Percentiles rank a stretch among this genome's conserved stretches.
These are phyloP conservation scores for Apodemia mormo DNA, from an alignment of 2,888 invertebrate genomes.

Conservation along the genomic window DNA sequence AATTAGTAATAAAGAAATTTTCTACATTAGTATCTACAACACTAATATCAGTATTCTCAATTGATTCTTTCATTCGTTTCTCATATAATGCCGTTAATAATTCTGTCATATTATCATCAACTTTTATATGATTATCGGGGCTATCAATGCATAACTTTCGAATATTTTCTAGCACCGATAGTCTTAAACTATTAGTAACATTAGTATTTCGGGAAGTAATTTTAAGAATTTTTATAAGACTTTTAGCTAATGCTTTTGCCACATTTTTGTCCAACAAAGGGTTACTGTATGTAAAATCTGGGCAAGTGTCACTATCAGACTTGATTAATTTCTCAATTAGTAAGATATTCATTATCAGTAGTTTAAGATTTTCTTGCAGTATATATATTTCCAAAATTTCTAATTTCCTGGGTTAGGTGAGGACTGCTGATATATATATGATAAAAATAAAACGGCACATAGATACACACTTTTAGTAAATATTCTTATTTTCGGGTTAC, in stretches of 20 bases:
- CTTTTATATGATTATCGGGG: conserved; percentile 54
- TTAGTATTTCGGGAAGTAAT: conserved; percentile 51
- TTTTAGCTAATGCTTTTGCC: conserved; percentile 57
- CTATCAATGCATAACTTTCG: conserved; percentile 57
- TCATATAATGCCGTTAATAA: conserved; percentile 51
- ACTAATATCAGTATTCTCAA: conserved; percentile 25
- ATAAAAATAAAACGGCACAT: too few species aligned
- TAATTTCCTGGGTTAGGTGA: too few species aligned
- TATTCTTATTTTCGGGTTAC: too few species aligned
- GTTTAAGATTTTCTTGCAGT: not conserved
- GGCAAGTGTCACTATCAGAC: conserved; percentile 50
- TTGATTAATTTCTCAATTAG: conserved; percentile 61
- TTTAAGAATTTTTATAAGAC: conserved; percentile 62
- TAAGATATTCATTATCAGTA: conserved; percentile 54
- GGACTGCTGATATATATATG: too few species aligned
- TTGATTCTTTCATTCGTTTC: conserved; percentile 39
- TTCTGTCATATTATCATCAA: conserved; percentile 53
- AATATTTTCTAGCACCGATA: conserved; percentile 58
- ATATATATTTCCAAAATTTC: too few species aligned
- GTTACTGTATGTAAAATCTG: conserved; percentile 57
- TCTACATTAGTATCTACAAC: conserved; percentile 51
- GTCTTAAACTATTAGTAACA: conserved; percentile 54
- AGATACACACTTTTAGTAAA: too few species aligned
- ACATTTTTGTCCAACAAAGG: conserved; percentile 63
- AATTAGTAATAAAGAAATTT: conserved; percentile 54